These are phyloP conservation scores for Delphinus delphis DNA, from an alignment of 2,113 vertebrate genomes.

Conservation along the genomic window DNA sequence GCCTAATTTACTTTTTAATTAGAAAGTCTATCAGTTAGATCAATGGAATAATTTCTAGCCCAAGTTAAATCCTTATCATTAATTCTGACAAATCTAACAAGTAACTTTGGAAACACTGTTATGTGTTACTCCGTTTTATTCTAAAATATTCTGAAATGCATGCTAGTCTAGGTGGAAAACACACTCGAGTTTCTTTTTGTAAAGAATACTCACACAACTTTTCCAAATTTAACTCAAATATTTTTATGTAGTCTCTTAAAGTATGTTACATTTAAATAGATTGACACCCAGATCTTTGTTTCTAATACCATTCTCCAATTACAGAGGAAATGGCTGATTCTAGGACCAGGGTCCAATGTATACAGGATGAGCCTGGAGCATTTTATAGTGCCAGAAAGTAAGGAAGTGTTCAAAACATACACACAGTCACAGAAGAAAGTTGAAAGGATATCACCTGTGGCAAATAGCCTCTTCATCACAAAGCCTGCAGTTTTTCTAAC, in stretches of 20 bases:
- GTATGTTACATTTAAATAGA: not conserved
- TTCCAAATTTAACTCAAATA: not conserved
- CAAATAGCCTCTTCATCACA: not conserved
- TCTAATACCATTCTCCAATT: not conserved
- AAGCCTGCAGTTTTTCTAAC: not conserved
- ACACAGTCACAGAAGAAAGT: not conserved
- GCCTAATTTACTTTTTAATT: conserved; percentile 43
- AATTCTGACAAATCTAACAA: conserved; percentile 40
- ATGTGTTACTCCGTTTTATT: not conserved
- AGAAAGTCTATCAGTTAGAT: conserved; percentile 46
- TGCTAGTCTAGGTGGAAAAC: not conserved
- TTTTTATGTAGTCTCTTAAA: not conserved
- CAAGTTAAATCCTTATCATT: not conserved
- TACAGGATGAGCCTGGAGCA: not conserved
- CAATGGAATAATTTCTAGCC: conserved; percentile 36
- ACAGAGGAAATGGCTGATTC: not conserved
- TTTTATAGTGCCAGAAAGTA: not conserved
- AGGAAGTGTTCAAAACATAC: not conserved
- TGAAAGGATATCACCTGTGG: not conserved
- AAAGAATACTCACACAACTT: not conserved
- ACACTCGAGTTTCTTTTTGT: not conserved
- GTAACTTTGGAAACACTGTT: not conserved
- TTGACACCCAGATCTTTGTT: not conserved
- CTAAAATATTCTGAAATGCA: not conserved
- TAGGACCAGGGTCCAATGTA: not conserved